Base-by-base conservation (phyloP, 2,888 invertebrate species). In the Drosophila seclusa region DNA sequence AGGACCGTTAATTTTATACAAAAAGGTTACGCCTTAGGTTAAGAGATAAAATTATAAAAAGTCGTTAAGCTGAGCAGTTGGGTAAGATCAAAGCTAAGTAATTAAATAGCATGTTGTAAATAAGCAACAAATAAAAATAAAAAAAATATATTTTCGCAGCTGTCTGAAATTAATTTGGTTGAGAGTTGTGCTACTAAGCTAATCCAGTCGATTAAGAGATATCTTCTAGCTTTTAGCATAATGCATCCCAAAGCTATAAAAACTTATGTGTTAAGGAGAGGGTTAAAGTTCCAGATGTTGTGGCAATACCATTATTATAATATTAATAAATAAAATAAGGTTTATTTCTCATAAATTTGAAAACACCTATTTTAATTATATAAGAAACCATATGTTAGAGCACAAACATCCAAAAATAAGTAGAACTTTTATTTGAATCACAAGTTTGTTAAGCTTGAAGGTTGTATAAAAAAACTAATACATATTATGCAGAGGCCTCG, bases 1-100 rank as follows among this genome's bases (percentile, higher is more conserved):
- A 34, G 24, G 24, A 24, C n/a, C 55, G 78, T 64, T 49, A 57
- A 65, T 65, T 55, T 53, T 38, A 11, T 29, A 48, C 11, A 70
- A 68, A 68, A 57, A 38, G 64, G 42, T 61, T 63, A 27, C 18
- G 21, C 42, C 38, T 49, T 7, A 32, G 24, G 55, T 2, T 45
- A n/a, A 71, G 6, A n/a, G 55, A 49, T 54, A 38, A 65, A 54
- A 57, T 42, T 45, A 16, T n/a, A 27, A 45, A 24, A 45, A 45
- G 24, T 24, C 24, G 45, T 45, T 45, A 27, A 4, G 18, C 11
- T n/a, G n/a, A 27, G 18, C 27, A 29, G 50, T n/a, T 27, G 21
- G 8, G 38, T 18, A 16, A 31, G 38, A 38, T 61, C 54, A 53
- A 61, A 31, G 60, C 2, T 6, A 24, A 6, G 45, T 45, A 45